Percentiles rank a stretch among this genome's conserved stretches.
phyloP scores from a whole-genome alignment of 2,888 invertebrate genomes.

The Miltochrista miniata region DNA sequence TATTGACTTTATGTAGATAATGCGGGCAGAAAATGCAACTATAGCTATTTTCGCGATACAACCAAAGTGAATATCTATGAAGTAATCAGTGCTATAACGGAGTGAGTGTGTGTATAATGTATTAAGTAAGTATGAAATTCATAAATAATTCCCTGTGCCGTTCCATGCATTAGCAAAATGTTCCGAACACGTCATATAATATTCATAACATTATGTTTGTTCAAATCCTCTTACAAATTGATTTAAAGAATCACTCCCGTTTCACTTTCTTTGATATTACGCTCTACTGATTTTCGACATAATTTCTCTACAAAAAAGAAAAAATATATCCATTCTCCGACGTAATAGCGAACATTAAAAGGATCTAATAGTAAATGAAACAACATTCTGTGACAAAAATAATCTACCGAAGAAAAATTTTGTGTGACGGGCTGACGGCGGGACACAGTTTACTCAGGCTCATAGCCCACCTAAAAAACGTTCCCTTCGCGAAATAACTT shows the following conservation, averaged over 20 bases:
- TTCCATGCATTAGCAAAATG: not conserved
- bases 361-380: not conserved
- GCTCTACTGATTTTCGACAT: conserved; percentile 4
- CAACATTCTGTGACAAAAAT: conserved; percentile 19
- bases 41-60: no score
- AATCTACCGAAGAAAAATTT: conserved; percentile 15
- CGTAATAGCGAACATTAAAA: no score
- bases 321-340: not conserved
- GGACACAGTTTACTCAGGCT: conserved; percentile 28
- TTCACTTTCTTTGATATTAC: conserved; percentile 13
- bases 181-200: conserved; percentile 13
- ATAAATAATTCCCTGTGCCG: conserved; percentile 9
- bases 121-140: not conserved
- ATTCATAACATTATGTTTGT: conserved; percentile 22
- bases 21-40: no score
- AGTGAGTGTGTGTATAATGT: no score
- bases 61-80: not conserved
- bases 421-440: conserved; percentile 21
- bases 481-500: conserved; percentile 27
- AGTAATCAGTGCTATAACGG: not conserved
- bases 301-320: conserved; percentile 3
- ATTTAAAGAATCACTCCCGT: conserved; percentile 13
- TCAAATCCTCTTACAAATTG: conserved; percentile 21
- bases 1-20: no score
- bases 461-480: conserved; percentile 32